These are phyloP conservation scores for Meles meles DNA, from an alignment of 2,113 vertebrate species.

Conservation along the genomic window DNA sequence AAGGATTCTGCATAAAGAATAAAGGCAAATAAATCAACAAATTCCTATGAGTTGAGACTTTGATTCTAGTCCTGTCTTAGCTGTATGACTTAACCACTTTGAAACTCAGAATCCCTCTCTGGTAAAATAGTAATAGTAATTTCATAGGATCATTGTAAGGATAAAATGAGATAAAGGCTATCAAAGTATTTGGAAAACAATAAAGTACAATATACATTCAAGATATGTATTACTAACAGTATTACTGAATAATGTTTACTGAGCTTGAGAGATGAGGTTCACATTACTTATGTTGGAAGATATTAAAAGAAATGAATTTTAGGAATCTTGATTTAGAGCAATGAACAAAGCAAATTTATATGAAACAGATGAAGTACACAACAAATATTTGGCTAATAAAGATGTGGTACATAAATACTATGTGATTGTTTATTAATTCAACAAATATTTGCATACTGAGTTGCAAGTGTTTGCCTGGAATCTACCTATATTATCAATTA, in stretches of 20 bases:
- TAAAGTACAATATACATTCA: neutral
- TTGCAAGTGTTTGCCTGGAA: neutral
- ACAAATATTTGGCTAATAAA: neutral
- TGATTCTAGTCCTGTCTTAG: neutral
- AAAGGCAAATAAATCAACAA: neutral
- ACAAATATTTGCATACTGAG: neutral
- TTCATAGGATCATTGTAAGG: neutral
- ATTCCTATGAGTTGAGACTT: neutral
- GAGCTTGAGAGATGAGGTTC: neutral
- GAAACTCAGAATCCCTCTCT: neutral
- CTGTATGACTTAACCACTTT: neutral
- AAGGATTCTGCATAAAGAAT: neutral
- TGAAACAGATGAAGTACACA: neutral
- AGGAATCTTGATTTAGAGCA: neutral
- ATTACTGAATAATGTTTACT: neutral
- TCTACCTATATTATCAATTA: neutral
- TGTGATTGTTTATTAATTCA: neutral
- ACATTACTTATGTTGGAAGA: neutral
- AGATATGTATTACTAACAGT: neutral
- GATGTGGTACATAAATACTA: neutral
- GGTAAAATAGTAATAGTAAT: neutral
- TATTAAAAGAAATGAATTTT: neutral
- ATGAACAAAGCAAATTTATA: neutral
- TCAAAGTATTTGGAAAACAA: slow-evolving; percentile 19
- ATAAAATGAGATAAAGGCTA: neutral